These are phyloP conservation scores for Anser brachyrhynchus DNA, from an alignment of 2,113 vertebrate species.

Conservation along the genomic window DNA sequence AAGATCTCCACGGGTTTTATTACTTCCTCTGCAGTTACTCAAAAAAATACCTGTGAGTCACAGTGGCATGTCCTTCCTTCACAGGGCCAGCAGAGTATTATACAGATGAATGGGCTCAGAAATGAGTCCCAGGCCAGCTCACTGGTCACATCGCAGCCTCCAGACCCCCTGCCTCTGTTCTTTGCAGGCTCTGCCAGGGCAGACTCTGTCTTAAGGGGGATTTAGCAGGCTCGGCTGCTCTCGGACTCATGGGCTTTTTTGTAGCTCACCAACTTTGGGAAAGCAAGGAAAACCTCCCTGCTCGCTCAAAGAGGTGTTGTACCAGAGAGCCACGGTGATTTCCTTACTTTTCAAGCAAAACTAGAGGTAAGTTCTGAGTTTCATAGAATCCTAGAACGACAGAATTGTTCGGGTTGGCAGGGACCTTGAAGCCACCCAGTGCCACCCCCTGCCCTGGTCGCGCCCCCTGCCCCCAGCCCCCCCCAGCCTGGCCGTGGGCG, in stretches of 20 bases:
- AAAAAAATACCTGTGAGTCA: slow-evolving; percentile 1
- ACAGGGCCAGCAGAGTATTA: background rate
- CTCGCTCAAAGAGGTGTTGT: background rate
- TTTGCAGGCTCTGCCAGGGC: background rate
- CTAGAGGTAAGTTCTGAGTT: background rate
- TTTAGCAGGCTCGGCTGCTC: background rate
- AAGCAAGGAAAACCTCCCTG: background rate
- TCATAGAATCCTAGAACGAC: background rate
- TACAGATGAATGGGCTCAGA: background rate
- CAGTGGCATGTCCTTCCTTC: background rate
- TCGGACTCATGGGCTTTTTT: background rate
- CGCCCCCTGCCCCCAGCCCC: background rate
- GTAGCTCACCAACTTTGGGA: background rate
- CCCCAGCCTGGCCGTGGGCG: background rate
- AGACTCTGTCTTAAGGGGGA: background rate
- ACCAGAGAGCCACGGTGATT: background rate
- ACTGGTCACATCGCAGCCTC: background rate
- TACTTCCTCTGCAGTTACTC: background rate
- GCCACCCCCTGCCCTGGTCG: no score
- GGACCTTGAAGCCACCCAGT: background rate
- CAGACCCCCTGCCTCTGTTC: background rate
- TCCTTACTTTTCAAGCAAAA: background rate
- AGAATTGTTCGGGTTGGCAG: background rate
- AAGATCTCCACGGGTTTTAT: background rate
- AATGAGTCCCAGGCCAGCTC: background rate